Conservation (phyloP, 2,888 invertebrate species). For the Cloeon dipterum region DNA sequence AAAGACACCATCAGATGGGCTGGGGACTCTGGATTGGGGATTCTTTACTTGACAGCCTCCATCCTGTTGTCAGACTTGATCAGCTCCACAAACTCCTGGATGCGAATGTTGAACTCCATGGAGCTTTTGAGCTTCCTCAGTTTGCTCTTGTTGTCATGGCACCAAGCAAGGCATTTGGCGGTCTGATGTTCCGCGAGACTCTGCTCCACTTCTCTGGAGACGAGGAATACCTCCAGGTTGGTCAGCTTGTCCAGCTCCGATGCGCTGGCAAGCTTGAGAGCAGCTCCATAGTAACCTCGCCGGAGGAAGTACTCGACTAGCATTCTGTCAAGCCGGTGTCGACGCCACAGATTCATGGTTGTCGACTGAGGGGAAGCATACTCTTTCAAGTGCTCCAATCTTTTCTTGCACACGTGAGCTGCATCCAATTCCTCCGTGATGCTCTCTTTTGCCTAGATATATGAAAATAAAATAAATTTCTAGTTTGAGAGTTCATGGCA, state of each 20-base stretch:
- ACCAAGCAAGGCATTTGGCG: constrained; percentile 77
- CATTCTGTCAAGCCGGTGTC: constrained; percentile 80
- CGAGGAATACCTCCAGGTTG: constrained; percentile 74
- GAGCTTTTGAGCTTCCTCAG: constrained; percentile 80
- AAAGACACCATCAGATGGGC: not conserved
- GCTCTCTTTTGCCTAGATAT: constrained; percentile 55
- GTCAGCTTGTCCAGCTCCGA: constrained; percentile 67
- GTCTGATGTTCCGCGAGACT: constrained; percentile 66
- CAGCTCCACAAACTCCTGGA: constrained; percentile 88
- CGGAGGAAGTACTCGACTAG: constrained; percentile 88
- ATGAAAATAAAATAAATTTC: constrained; percentile 2
- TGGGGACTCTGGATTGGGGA: not conserved
- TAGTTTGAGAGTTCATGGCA: not conserved
- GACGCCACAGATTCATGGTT: constrained; percentile 53
- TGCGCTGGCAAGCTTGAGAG: constrained; percentile 62
- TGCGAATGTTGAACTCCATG: constrained; percentile 82
- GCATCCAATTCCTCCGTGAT: constrained; percentile 79
- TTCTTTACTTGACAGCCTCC: constrained; percentile 68
- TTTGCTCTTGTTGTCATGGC: constrained; percentile 89
- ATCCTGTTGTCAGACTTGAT: constrained; percentile 65
- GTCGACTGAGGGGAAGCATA: constrained; percentile 26
- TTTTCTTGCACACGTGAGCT: constrained; percentile 72
- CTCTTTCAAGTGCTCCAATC: constrained; percentile 79
- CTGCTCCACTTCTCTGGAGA: constrained; percentile 66
- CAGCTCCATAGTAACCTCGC: constrained; percentile 88